Percentiles rank a stretch among this genome's conserved stretches.
Conservation (phyloP, 1,140 invertebrate species). For the Aphaenogaster rudis region DNA sequence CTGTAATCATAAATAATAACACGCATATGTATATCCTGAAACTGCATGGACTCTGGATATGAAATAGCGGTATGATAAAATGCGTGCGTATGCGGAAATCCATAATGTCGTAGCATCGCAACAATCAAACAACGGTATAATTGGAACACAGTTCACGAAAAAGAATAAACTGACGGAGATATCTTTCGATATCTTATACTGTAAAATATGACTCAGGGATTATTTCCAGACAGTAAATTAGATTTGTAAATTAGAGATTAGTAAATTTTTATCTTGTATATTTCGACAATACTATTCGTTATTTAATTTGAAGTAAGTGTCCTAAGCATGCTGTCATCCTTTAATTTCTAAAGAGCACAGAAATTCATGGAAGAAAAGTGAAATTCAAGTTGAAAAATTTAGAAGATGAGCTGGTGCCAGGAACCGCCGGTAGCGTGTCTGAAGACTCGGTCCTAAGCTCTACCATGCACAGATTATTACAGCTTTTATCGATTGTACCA, state of each 20-base stretch:
- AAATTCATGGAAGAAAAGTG: slow-evolving; percentile 1
- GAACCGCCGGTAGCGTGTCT: slow-evolving; percentile 71
- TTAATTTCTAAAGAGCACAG: neutral
- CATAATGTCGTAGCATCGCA: slow-evolving; percentile 11
- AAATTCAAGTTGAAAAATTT: slow-evolving; percentile 27
- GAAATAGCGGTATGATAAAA: slow-evolving; percentile 41
- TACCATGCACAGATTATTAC: slow-evolving; percentile 77
- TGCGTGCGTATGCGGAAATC: slow-evolving; percentile 12
- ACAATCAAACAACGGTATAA: slow-evolving; percentile 39
- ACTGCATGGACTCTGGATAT: slow-evolving; percentile 29
- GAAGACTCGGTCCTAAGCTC: slow-evolving; percentile 66
- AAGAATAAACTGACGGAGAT: neutral
- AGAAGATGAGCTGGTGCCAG: slow-evolving; percentile 73
- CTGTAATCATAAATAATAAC: slow-evolving; percentile 60
- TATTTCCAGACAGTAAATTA: neutral
- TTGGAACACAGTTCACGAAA: neutral
- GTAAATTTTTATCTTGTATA: neutral
- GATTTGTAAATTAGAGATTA: neutral
- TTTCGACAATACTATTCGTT: neutral
- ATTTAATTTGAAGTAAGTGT: neutral
- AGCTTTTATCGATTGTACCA: slow-evolving; percentile 68
- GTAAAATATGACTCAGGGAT: neutral
- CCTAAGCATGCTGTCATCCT: neutral
- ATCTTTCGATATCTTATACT: neutral
- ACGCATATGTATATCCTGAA: slow-evolving; percentile 42